Evolutionary conservation across 2,888 invertebrate species (phyloP), one percentile per base, ranked within the genome.

Genomic region (Perithous albicinctus): DNA sequence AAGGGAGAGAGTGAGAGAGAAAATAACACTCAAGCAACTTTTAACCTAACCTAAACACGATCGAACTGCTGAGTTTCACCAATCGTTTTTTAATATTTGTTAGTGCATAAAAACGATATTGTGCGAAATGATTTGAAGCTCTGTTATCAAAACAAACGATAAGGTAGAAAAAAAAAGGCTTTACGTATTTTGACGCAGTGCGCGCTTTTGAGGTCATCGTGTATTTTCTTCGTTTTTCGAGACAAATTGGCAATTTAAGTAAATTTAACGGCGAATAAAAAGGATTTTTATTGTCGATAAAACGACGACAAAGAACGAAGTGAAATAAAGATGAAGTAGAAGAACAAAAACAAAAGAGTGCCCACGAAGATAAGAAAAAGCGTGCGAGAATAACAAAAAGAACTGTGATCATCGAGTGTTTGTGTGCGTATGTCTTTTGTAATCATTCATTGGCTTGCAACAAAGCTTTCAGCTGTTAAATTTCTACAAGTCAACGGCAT

Each of bases 41-140:
- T 51, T 69, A 82, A 76, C 64, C 54, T 69, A 73, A 70, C 69
- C 67, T 80, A 66, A 56, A 63, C n/a, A 78, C 56, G 59, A 81
- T 82, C 75, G 73, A 73, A 59, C 43, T 56, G 51, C n/a, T 18
- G 64, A 20, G 23, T 43, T 56, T 32, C 76, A 64, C 10, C 12
- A 15, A 78, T 32, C 20, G 38, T 77, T 80, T 69, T 4, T 12
- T n/a, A n/a, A 32, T 35, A 29, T 41, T 12, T 38, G 18, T 26
- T 20, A 1, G 8, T 7, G 48, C 0, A 48, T 12, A 51, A 10
- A 51, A 20, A 23, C 15, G 10, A 43, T 29, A 18, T 26, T 38
- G 2, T 10, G 38, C 15, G 41, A 6, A 26, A 54, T 66, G 4
- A 43, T 32, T 32, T 15, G 15, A 7, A 1, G 20, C 15, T 10